Conservation (phyloP, 2,113 vertebrate species). For the Tapirus terrestris region DNA sequence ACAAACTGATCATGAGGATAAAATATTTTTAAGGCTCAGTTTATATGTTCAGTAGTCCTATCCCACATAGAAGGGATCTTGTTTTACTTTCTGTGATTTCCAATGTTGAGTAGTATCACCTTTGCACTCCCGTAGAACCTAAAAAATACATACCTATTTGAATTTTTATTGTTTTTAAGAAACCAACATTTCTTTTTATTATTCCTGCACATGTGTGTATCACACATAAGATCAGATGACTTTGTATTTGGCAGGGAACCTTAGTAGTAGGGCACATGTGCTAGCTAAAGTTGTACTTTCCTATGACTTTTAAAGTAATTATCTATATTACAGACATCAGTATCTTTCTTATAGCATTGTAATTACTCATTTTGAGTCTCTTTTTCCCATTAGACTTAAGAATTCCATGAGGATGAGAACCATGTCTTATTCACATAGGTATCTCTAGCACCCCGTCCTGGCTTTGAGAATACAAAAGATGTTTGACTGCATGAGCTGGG, state of each 20-base stretch:
- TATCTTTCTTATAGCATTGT: neutral
- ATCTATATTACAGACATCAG: neutral
- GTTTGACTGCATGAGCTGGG: neutral
- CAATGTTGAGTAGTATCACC: neutral
- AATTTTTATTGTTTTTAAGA: constrained; percentile 35
- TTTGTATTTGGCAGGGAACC: neutral
- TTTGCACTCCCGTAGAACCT: neutral
- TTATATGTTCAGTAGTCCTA: neutral
- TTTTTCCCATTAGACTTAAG: neutral
- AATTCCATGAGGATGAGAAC: neutral
- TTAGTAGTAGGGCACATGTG: neutral
- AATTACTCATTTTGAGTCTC: neutral
- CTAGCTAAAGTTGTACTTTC: neutral
- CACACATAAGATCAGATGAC: neutral
- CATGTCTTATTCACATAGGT: neutral
- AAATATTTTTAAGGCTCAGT: neutral
- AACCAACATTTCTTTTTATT: neutral
- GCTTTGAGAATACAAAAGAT: neutral
- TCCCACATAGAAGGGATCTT: neutral
- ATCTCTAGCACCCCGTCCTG: neutral
- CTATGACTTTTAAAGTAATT: constrained; percentile 18
- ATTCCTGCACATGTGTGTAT: neutral
- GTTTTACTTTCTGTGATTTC: constrained; percentile 11
- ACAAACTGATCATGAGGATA: neutral
- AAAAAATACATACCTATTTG: neutral